Evolutionary conservation across 2,888 invertebrate species (phyloP), one percentile per base, ranked within the genome.

Genomic region (Acleris laterana): DNA sequence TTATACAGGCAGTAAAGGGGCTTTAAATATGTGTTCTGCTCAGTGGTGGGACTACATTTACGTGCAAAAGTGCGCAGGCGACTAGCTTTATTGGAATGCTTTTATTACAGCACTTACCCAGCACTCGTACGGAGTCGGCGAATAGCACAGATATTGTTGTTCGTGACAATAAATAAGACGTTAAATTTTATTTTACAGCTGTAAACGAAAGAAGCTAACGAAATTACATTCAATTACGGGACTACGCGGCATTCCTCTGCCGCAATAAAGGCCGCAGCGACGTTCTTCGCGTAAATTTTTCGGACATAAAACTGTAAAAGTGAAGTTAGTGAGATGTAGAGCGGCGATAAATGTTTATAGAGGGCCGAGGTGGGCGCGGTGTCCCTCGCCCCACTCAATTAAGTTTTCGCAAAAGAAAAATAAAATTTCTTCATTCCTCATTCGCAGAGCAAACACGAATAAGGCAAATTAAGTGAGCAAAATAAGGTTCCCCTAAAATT

Each of bases 201-300:
- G 84, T 83, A 89, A 89, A 88, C 83, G 90, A 88, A 90, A 89
- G 90, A 88, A 89, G 89, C 88, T 87, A 88, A 88, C 88, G 87
- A 89, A 92, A 93, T 93, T 92, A 91, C 89, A 90, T 93, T 92
- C 92, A 93, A 93, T 93, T 92, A 92, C 87, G 79, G 79, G 80
- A 76, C 80, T 80, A 79, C 76, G 83, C 84, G 83, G 85, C 86
- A 92, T 91, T 89, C 90, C 83, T 74, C 74, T 71, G 76, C 74
- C 74, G 91, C 88, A 89, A 92, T 91, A 92, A 92, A 90, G 86
- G 81, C 83, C 77, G 77, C 82, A 80, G 77, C 82, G 82, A 84
- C 85, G 88, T 87, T 84, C 80, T 75, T 79, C 83, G 89, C 91
- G 91, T 92, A 92, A 88, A 91, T 92, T 90, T 93, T 92, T 93